Base-by-base conservation (phyloP, 35 echinoderm and acorn worm genomes). In the Anneissia japonica region DNA sequence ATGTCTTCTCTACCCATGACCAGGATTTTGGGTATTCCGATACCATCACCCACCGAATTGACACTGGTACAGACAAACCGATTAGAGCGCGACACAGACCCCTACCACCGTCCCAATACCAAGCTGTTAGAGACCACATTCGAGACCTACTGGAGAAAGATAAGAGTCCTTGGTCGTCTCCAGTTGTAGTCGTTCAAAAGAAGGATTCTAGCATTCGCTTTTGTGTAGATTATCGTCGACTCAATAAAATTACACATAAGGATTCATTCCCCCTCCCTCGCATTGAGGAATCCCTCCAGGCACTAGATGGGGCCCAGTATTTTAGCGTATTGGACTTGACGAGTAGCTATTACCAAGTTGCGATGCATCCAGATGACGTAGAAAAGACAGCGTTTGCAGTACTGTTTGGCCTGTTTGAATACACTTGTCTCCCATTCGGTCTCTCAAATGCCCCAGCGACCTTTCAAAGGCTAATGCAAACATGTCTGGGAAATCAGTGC, bases 161-260 rank as follows among this genome's bases (percentile, higher is more conserved):
- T 4, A 74, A 72, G 26, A 84, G 86, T 37, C 77, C 90, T 51
- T 92, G 90, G 90, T 82, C 77, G 17, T 84, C 90, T 0, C 90
- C 90, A 32, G 80, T 92, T 7, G 90, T 92, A 4, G 46, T 89
- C 36, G 85, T 92, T 33, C 75, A 90, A 74, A 92, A 92, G 72
- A 82, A 83, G 26, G 74, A 89, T 35, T 84, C 77, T 14, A 34
- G 17, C 1, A 72, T 31, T 23, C 45, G 87, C 21, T 89, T 84
- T 46, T 84, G 87, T 75, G 51, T 84, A 2, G 87, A 89, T 55
- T 89, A 89, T 38, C 79, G 83, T 21, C 82, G 82, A 36, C 0
- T 90, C 36, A 90, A 90, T 85, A 56, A 34, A n/a, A n/a, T 26
- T 17, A 89, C 87, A 51, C 37, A 83, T 23, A 89, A 89, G 34